Conservation (phyloP, 2,888 invertebrate species). For the Protonemura montana region DNA sequence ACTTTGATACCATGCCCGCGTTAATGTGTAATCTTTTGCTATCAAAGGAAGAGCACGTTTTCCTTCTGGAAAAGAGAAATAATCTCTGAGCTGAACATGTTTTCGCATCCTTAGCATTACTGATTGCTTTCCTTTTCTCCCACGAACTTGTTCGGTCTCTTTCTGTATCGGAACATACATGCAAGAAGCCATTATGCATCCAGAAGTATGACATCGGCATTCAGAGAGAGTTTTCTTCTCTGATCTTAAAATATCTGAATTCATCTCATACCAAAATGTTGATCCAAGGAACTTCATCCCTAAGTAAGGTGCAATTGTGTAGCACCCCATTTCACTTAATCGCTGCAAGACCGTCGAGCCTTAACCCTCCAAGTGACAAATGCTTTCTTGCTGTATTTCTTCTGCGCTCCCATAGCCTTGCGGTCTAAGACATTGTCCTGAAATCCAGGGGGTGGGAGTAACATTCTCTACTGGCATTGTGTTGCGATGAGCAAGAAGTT, state of each 20-base stretch:
- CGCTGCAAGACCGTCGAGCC: not conserved
- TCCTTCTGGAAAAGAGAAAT: not conserved
- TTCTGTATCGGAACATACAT: not conserved
- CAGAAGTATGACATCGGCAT: not conserved
- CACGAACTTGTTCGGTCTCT: not conserved
- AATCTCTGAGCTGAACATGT: not conserved
- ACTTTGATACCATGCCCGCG: not conserved
- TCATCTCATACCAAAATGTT: not conserved
- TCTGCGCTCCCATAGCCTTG: not conserved
- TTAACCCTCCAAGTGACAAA: not conserved
- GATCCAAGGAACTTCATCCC: not conserved
- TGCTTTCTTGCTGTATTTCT: slow-evolving; percentile 7
- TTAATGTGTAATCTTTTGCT: not conserved
- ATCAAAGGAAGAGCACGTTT: not conserved
- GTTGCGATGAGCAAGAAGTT: not conserved
- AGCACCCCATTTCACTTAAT: slow-evolving; percentile 1
- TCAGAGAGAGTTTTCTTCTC: not conserved
- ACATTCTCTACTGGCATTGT: not conserved
- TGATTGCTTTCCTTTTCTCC: not conserved
- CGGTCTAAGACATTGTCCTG: not conserved
- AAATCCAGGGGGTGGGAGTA: not conserved
- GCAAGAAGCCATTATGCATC: not conserved
- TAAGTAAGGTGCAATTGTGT: not conserved
- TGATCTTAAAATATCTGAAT: not conserved
- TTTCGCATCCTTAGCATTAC: not conserved